A percentile compares a stretch with the other conserved stretches of the same genome.
Evolutionary conservation across 1,140 invertebrate genomes (phyloP).

Genomic region (Planococcus citri): DNA sequence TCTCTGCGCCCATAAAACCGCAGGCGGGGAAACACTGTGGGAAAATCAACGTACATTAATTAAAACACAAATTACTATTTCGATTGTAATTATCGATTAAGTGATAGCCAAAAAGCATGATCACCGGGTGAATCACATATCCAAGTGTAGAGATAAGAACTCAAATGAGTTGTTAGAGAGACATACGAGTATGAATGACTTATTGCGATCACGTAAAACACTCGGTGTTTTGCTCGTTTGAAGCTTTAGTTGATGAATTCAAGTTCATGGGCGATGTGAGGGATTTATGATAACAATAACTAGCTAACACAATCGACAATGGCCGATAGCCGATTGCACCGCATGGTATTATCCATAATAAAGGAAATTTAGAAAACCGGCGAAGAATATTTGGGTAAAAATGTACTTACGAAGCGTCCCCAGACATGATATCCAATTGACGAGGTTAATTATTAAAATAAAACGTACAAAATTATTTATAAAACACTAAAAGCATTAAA

Average conservation of each 20-base stretch:
- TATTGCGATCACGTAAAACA: no score
- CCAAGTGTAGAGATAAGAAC: not conserved
- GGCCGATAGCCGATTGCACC: not conserved
- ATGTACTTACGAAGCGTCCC: slow-evolving; percentile 11
- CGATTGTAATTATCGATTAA: not conserved
- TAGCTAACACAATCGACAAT: not conserved
- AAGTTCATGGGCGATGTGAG: no score
- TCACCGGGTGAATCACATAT: not conserved
- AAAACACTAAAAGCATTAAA: not conserved
- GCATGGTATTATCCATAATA: not conserved
- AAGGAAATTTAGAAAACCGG: not conserved
- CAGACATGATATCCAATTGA: not conserved
- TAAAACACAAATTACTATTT: not conserved
- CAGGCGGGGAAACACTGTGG: slow-evolving; percentile 38
- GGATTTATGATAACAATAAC: not conserved
- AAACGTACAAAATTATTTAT: slow-evolving; percentile 1
- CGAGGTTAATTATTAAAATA: not conserved
- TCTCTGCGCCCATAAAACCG: slow-evolving; percentile 85
- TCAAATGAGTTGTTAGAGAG: not conserved
- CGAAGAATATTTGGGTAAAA: not conserved
- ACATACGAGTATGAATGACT: not conserved
- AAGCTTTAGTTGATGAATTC: no score
- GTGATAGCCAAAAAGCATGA: not conserved
- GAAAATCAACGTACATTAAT: not conserved
- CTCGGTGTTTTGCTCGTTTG: no score